phyloP scores from a whole-genome alignment of 2,888 invertebrate genomes.

The Keiferia lycopersicella region DNA sequence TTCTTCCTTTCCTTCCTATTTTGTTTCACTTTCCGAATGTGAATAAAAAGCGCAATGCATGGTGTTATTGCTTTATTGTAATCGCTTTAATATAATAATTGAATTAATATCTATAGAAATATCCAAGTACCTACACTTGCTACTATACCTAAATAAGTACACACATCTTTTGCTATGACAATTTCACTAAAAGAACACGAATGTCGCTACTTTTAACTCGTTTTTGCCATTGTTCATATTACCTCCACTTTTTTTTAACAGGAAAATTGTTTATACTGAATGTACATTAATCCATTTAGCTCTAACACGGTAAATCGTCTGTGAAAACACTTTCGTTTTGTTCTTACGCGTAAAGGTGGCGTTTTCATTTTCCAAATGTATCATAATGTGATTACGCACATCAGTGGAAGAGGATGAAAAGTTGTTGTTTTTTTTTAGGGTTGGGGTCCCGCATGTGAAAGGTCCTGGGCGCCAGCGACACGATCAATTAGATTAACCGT shows the following conservation, averaged over 20 bases:
- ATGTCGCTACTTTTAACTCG: no score
- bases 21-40: constrained; percentile 24
- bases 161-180: no score
- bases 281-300: constrained; percentile 67
- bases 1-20: constrained; percentile 74
- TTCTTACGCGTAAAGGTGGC: constrained; percentile 20
- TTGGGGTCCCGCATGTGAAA: neutral
- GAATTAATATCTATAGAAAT: no score
- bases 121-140: no score
- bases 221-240: no score
- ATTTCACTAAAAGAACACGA: no score
- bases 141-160: no score
- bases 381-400: constrained; percentile 40
- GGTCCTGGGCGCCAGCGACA: no score
- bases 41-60: neutral
- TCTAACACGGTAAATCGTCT: constrained; percentile 31
- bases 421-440: constrained; percentile 27
- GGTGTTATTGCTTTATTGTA: neutral
- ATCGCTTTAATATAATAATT: no score
- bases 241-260: no score
- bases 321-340: constrained; percentile 1
- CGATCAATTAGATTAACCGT: no score
- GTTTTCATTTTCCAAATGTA: constrained; percentile 41
- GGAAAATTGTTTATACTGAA: neutral
- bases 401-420: constrained; percentile 29